These are phyloP conservation scores for Crematogaster levior DNA, from an alignment of 2,888 invertebrate genomes.

Conservation along the genomic window DNA sequence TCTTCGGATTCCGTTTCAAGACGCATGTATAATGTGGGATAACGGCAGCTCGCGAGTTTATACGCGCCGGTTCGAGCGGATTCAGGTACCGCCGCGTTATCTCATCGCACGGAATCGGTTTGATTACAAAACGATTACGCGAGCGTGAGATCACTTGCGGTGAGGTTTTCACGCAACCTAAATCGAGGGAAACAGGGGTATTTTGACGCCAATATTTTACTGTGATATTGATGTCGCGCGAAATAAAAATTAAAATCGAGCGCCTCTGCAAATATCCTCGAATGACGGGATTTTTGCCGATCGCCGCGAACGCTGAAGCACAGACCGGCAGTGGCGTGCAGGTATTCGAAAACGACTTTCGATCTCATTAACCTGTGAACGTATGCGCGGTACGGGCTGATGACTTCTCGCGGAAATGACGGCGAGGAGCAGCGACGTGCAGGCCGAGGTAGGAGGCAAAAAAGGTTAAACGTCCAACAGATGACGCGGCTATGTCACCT, in stretches of 20 bases:
- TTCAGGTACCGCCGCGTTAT: neutral
- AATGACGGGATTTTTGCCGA: neutral
- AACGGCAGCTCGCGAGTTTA: neutral
- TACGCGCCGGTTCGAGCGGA: neutral
- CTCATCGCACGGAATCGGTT: neutral
- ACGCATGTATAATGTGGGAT: neutral
- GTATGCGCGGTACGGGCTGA: constrained; percentile 61
- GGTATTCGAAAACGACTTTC: constrained; percentile 60
- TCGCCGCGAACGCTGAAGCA: neutral
- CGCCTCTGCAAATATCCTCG: neutral
- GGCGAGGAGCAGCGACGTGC: constrained; percentile 47
- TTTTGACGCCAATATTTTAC: neutral
- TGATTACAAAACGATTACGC: constrained; percentile 16
- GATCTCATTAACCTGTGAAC: constrained; percentile 48
- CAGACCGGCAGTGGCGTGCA: neutral
- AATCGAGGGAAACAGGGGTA: neutral
- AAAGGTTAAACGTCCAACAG: constrained; percentile 78
- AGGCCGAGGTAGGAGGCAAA: constrained; percentile 61
- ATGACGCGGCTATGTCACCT: constrained; percentile 77
- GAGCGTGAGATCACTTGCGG: neutral
- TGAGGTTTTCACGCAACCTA: neutral
- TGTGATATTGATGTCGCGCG: neutral
- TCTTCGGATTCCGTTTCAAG: neutral
- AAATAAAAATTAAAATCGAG: neutral
- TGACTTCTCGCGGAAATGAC: constrained; percentile 63